Evolutionary conservation across 2,888 invertebrate species (phyloP).

Genomic region (Drosophila melanosoma): DNA sequence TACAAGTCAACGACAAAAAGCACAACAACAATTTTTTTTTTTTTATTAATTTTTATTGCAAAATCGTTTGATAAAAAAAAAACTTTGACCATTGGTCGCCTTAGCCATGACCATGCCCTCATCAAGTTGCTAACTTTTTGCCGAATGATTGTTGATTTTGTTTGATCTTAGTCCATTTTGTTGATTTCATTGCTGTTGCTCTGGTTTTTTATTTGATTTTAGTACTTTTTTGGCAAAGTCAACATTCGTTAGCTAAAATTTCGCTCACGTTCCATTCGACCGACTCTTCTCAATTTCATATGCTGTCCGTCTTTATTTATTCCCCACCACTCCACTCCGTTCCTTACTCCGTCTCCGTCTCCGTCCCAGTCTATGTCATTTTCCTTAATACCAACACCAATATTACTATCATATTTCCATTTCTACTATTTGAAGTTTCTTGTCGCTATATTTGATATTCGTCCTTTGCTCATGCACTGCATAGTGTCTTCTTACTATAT

Average conservation of each 20-base stretch:
- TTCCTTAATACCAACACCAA: conserved; percentile 4
- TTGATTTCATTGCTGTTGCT: conserved; percentile 48
- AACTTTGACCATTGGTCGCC: conserved; percentile 10
- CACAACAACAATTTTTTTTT: conserved; percentile 52
- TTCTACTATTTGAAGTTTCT: conserved; percentile 7
- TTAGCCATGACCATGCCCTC: conserved; percentile 22
- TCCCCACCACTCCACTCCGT: conserved; percentile 36
- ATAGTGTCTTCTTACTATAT: conserved; percentile 29
- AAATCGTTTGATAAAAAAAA: conserved; percentile 34
- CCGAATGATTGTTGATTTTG: conserved; percentile 51
- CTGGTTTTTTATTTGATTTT: conserved; percentile 75
- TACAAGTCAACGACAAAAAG: conserved; percentile 47
- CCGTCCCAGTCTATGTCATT: conserved; percentile 12
- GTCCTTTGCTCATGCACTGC: conserved; percentile 38
- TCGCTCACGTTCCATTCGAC: conserved; percentile 71
- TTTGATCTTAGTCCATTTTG: conserved; percentile 53
- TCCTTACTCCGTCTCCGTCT: neutral
- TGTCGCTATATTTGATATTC: conserved; percentile 32
- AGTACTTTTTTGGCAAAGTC: conserved; percentile 72
- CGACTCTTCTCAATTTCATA: conserved; percentile 68
- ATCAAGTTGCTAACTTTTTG: conserved; percentile 48
- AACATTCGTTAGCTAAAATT: conserved; percentile 78
- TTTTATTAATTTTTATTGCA: conserved; percentile 60
- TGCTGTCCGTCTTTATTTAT: conserved; percentile 52
- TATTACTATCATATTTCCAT: neutral